Base-by-base conservation (phyloP, 1,140 invertebrate species). In the Stegodyphus dumicola region DNA sequence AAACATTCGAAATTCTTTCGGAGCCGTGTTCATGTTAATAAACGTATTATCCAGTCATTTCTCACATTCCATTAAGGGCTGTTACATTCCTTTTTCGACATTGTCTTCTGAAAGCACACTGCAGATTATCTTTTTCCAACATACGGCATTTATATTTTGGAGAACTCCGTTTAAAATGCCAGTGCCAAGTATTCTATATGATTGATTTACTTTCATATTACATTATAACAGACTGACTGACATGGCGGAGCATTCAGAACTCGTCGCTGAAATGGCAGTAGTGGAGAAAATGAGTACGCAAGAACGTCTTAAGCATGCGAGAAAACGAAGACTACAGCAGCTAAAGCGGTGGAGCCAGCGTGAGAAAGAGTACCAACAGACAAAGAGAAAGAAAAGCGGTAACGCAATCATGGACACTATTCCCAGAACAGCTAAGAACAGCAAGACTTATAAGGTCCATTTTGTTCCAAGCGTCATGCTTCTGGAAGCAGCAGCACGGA, bases 391-490 rank as follows among this genome's bases (percentile, higher is more conserved):
- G 51, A 84, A 84, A 52, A 75, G 51, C 13, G 71, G 70, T 1
- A 79, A 65, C n/a, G 73, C 74, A 66, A n/a, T 52, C 10, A 17
- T 81, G 79, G 64, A 54, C 70, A 79, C 79, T 54, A 33, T 33
- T 33, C 87, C n/a, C 87, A 89, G 54, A 85, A 85, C 54, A 75
- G 80, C 87, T 54, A 88, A 65, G 7, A 33, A 33, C 33, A 33
- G 6, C n/a, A 79, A 80, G 11, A 53, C 52, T 52, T 83, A 83
- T 54, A 85, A 86, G 74, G 96, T 99, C 80, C 94, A 92, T 88
- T 99, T 99, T 90, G 95, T 94, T 88, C 95, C 96, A 89, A 97
- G 95, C 90, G 96, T 99, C 15, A 96, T 98, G 93, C 91, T 99
- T 6, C 91, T 99, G 49, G 98, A 99, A 91, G 96, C 97, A 6